Base-by-base conservation (phyloP, 2,888 invertebrate genomes). In the Carpatolechia fugitivella region DNA sequence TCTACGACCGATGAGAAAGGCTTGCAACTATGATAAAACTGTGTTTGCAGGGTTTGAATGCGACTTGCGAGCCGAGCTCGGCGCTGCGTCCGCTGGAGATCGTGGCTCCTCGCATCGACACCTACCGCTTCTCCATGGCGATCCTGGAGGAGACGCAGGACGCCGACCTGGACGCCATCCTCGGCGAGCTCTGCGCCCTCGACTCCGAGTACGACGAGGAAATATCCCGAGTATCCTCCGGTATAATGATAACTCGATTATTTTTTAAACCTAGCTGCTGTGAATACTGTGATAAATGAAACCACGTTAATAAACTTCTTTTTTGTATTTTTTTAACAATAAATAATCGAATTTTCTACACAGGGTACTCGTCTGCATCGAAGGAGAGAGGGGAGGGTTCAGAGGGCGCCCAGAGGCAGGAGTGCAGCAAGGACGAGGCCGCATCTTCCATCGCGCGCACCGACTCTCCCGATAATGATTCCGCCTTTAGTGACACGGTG, bases 401-500 rank as follows among this genome's bases (percentile, higher is more conserved):
- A 2, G 77, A 74, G 24, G 65, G 63, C 41, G 56, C 72, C 0
- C 81, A 70, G 56, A 74, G 80, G 52, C 75, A 67, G 60, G 85
- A 85, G 46, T 63, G 66, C 55, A 62, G 56, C 57, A 86, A 86
- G 56, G 86, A 85, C 61, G 78, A 91, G 74, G 65, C 86, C 63
- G 72, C 87, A n/a, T n/a, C n/a, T n/a, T 78, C 68, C 55, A 80
- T 85, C 56, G 64, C 80, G 1, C 92, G 97, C 61, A 96, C 97
- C 11, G 98, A 98, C 74, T 97, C 97, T 53, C 98, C 98, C 0
- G 99, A 99, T 85, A 98, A 98, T 85, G 99, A 99, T 88, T 98
- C 98, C 10, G 99, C 99, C 13, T 99, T 98, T 84, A 98, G 98
- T 72, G 99, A 99, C 86, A 98, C 97, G 60, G 97, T 98, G 57